Conservation (phyloP, 2,888 invertebrate species). For the Protonemura montana region DNA sequence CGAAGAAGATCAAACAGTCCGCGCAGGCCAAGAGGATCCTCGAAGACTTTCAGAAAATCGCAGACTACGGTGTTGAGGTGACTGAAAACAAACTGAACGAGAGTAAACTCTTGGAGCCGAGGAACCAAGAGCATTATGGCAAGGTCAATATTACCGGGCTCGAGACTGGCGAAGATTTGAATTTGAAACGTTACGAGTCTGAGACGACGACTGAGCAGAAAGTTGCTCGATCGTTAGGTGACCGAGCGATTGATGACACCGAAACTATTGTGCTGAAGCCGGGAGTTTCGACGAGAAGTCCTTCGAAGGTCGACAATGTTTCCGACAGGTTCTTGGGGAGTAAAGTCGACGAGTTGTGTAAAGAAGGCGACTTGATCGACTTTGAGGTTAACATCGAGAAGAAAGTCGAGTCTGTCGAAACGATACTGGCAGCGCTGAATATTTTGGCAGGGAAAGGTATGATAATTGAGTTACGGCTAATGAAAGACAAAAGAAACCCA, state of each 20-base stretch:
- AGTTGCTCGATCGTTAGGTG: neutral
- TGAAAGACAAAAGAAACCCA: no score
- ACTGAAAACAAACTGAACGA: constrained; percentile 17
- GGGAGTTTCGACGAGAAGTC: neutral
- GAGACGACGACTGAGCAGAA: neutral
- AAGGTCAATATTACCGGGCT: neutral
- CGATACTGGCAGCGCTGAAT: constrained; percentile 36
- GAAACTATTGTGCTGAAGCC: neutral
- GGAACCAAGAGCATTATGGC: constrained; percentile 43
- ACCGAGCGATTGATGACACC: neutral
- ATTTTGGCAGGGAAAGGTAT: constrained; percentile 43
- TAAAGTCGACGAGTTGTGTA: neutral
- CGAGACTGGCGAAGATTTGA: neutral
- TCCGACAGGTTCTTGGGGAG: neutral
- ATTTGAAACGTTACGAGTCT: neutral
- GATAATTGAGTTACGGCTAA: no score
- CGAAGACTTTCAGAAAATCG: constrained; percentile 17
- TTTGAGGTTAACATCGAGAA: constrained; percentile 7
- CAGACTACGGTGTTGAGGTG: neutral
- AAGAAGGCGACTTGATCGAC: neutral
- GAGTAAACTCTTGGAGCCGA: constrained; percentile 49
- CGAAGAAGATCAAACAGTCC: neutral
- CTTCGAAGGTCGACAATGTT: neutral
- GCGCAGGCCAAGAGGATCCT: neutral
- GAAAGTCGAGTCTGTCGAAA: constrained; percentile 31